These are phyloP conservation scores for Gorsachius magnificus DNA, from an alignment of 2,797 vertebrate species.

Conservation along the genomic window DNA sequence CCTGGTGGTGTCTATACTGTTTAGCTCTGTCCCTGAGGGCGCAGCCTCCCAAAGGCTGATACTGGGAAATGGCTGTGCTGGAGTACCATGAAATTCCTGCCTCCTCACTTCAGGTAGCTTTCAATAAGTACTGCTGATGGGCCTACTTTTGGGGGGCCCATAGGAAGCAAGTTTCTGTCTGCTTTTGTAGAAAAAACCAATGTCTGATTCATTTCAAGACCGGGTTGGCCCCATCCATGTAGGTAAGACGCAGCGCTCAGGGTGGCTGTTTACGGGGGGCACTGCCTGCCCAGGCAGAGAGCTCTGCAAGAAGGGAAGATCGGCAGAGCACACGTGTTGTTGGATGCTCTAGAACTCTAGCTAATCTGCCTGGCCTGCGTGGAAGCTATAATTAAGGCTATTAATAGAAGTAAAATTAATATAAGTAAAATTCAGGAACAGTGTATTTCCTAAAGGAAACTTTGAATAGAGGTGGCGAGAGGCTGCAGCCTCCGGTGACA, in stretches of 20 bases:
- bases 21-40: not conserved
- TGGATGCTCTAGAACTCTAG: not conserved
- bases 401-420: not conserved
- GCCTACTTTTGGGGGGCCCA: not conserved
- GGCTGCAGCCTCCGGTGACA: not conserved
- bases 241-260: not conserved
- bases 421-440: not conserved
- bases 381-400: not conserved
- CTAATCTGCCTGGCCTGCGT: not conserved
- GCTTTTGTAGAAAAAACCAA: not conserved
- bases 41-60: not conserved
- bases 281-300: not conserved
- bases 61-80: not conserved
- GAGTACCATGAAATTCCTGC: no score
- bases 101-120: not conserved
- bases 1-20: not conserved
- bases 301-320: not conserved
- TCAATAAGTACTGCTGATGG: not conserved
- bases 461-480: not conserved
- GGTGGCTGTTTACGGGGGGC: not conserved
- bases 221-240: not conserved
- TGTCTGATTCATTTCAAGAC: not conserved
- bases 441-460: not conserved
- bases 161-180: not conserved
- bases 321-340: not conserved